These are phyloP conservation scores for Epinephelus malabaricus DNA, from an alignment of 2,797 vertebrate genomes.

Conservation along the genomic window DNA sequence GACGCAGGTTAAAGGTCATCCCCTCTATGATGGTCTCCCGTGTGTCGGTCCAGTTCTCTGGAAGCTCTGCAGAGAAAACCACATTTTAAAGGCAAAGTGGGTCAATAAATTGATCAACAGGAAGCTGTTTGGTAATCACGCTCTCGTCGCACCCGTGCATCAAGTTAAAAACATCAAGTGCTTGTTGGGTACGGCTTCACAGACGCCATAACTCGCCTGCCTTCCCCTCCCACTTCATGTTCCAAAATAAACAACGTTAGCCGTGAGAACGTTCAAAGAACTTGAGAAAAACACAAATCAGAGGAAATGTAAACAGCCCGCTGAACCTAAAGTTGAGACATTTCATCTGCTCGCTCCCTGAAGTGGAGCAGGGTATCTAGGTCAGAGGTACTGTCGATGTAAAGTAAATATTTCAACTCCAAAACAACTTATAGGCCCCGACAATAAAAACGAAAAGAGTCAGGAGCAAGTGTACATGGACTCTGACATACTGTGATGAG, in stretches of 20 bases:
- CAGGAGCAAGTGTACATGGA: slow-evolving; percentile 23
- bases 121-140: neutral
- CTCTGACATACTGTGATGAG: slow-evolving; percentile 54
- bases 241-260: slow-evolving; percentile 41
- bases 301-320: slow-evolving; percentile 63
- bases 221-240: slow-evolving; percentile 13
- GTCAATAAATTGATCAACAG: slow-evolving; percentile 23
- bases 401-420: slow-evolving; percentile 68
- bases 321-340: slow-evolving; percentile 43
- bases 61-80: slow-evolving; percentile 88
- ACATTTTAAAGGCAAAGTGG: neutral
- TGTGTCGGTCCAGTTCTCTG: slow-evolving; percentile 98
- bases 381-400: slow-evolving; percentile 61
- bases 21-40: slow-evolving; percentile 95
- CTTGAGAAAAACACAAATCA: slow-evolving; percentile 52
- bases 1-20: slow-evolving; percentile 95
- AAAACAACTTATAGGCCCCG: slow-evolving; percentile 46
- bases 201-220: neutral
- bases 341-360: slow-evolving; percentile 46
- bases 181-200: slow-evolving; percentile 16
- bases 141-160: neutral
- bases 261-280: slow-evolving; percentile 37
- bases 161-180: slow-evolving; percentile 37
- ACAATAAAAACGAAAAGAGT: slow-evolving; percentile 37
- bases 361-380: slow-evolving; percentile 56